Conservation (phyloP, 2,888 invertebrate genomes). For the Apotomis capreana region DNA sequence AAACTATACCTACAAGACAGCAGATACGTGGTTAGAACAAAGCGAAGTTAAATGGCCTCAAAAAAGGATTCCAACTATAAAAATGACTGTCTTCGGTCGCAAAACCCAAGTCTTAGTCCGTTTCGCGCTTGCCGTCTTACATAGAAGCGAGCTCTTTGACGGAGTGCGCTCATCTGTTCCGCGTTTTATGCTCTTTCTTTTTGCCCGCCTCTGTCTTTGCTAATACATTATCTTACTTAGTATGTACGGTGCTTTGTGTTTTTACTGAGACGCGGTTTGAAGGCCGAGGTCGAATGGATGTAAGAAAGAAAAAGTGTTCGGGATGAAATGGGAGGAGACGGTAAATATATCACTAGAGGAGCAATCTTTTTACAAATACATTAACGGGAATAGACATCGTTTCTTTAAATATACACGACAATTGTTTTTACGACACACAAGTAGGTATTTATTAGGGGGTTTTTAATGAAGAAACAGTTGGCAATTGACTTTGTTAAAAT, state of each 20-base stretch:
- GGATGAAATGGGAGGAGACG: neutral
- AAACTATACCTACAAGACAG: no score
- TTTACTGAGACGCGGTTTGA: conserved; percentile 15
- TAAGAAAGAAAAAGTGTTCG: conserved; percentile 4
- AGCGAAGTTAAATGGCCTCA: no score
- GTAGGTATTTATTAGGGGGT: no score
- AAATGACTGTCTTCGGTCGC: neutral
- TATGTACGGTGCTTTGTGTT: conserved; percentile 21
- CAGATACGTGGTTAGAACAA: no score
- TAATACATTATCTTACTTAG: conserved; percentile 27
- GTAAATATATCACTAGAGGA: neutral
- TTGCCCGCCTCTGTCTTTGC: conserved; percentile 8
- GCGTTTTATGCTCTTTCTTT: conserved; percentile 19
- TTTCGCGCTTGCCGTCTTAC: neutral
- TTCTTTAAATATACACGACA: no score
- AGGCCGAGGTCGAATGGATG: conserved; percentile 7
- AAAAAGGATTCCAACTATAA: no score
- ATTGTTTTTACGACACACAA: no score
- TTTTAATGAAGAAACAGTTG: no score
- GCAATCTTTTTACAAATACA: neutral
- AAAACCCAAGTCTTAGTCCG: neutral
- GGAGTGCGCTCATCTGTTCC: conserved; percentile 13
- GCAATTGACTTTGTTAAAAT: no score
- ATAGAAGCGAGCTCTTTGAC: neutral
- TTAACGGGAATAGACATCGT: neutral